A percentile compares a stretch with the other conserved stretches of the same genome.
phyloP scores from a whole-genome alignment of 2,797 vertebrate species.

The Cetoscarus ocellatus region DNA sequence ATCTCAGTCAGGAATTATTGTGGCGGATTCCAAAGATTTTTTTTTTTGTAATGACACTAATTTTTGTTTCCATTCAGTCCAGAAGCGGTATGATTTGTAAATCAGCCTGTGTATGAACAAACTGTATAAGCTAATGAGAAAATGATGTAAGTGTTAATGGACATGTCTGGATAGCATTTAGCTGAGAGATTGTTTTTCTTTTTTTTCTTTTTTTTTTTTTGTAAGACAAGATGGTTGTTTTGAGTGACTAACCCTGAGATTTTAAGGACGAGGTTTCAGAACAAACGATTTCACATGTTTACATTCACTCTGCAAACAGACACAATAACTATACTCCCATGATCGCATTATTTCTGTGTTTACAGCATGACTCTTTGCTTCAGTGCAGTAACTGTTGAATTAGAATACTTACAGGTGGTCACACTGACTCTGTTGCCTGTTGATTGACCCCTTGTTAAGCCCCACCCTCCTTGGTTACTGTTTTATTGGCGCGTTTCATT shows the following conservation, averaged over 20 bases:
- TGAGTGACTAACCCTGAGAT: conserved; percentile 73
- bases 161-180: conserved; percentile 60
- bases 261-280: conserved; percentile 64
- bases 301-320: conserved; percentile 72
- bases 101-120: conserved; percentile 74
- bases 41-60: conserved; percentile 55
- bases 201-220: conserved; percentile 4
- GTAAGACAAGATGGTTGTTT: conserved; percentile 56
- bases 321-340: conserved; percentile 54
- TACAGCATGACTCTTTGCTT: conserved; percentile 68
- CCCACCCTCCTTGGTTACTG: too few relatives aligned
- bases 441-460: too few relatives aligned
- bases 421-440: conserved; percentile 55
- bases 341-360: conserved; percentile 70
- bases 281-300: conserved; percentile 80
- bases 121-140: conserved; percentile 87
- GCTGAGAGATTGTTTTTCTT: conserved; percentile 41
- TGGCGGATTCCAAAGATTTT: conserved; percentile 92
- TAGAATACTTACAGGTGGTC: conserved; percentile 47
- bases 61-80: conserved; percentile 63
- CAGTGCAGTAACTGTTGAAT: conserved; percentile 57
- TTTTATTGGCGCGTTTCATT: too few relatives aligned
- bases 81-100: conserved; percentile 67
- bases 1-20: conserved; percentile 79
- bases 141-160: conserved; percentile 67